These are phyloP conservation scores for Athalia circularis DNA, from an alignment of 2,888 invertebrate species.

Conservation along the genomic window DNA sequence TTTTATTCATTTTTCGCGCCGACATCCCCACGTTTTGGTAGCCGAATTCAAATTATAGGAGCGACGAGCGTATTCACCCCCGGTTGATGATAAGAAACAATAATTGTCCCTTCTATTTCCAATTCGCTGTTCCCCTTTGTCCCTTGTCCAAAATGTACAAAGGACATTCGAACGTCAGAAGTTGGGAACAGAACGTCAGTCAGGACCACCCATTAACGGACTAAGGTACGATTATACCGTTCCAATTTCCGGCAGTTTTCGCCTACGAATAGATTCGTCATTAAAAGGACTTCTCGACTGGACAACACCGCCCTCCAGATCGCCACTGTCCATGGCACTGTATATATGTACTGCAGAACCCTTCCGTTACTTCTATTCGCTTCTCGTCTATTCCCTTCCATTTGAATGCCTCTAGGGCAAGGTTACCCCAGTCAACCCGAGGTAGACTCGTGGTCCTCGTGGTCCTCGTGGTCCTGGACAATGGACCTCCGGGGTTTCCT, in stretches of 20 bases:
- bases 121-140: background rate
- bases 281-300: constrained; percentile 42
- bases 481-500: constrained; percentile 42
- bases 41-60: too few species aligned
- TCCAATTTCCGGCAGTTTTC: constrained; percentile 40
- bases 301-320: background rate
- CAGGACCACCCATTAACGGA: constrained; percentile 30
- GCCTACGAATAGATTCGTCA: constrained; percentile 43
- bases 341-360: background rate
- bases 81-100: too few species aligned
- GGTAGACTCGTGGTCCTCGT: constrained; percentile 24
- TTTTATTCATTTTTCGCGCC: too few species aligned
- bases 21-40: too few species aligned
- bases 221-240: constrained; percentile 35
- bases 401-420: constrained; percentile 38
- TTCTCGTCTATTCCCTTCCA: background rate
- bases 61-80: too few species aligned
- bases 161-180: background rate
- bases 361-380: constrained; percentile 1
- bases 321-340: constrained; percentile 2
- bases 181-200: background rate
- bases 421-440: background rate
- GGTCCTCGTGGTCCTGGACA: constrained; percentile 46
- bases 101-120: background rate
- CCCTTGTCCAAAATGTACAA: constrained; percentile 25